Base-by-base conservation (phyloP, 1,140 invertebrate species). In the Sminthurides bifidus region DNA sequence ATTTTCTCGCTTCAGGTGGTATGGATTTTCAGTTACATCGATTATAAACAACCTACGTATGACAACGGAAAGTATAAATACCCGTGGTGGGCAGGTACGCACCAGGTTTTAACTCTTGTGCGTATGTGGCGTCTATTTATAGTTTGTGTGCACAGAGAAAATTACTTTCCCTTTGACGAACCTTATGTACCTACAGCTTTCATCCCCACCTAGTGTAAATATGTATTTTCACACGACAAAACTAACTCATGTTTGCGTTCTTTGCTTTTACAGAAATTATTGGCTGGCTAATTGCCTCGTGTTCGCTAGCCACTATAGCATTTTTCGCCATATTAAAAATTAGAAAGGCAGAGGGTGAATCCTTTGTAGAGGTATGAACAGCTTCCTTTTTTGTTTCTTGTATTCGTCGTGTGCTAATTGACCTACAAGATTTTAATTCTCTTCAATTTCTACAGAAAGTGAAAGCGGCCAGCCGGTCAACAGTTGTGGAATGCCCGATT, bases 281-380 rank as follows among this genome's bases (percentile, higher is more conserved):
- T 17, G 90, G 90, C n/a, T 92, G 89, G 89, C 74, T 79, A 52
- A 83, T 92, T 52, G 82, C 87, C 4, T 81, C 81, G 6, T 70
- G 85, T 15, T 90, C 87, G 2, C 74, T 92, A 29, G 68, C 86
- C n/a, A 89, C 86, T 67, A 87, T 93, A 69, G 88, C 89, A 15
- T 76, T 81, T 44, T 83, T 84, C 66, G 87, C 87, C 44, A 68
- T 87, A 15, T 78, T 83, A 51, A 79, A 83, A 49, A 73, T 91
- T 33, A 66, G 79, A 52, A 77, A 77, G 65, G 75, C 86, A 14
- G 76, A 81, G 52, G 88, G 87, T 45, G 72, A 77, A 21, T 82
- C 72, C 54, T 74, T 86, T 29, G 71, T 75, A 66, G 79, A 88
- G 74, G 88, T 92, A 74, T n/a, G 67, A 31, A 12, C 24, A 14